Evolutionary conservation across 2,113 vertebrate genomes (phyloP).

Genomic region (Gambusia holbrooki): DNA sequence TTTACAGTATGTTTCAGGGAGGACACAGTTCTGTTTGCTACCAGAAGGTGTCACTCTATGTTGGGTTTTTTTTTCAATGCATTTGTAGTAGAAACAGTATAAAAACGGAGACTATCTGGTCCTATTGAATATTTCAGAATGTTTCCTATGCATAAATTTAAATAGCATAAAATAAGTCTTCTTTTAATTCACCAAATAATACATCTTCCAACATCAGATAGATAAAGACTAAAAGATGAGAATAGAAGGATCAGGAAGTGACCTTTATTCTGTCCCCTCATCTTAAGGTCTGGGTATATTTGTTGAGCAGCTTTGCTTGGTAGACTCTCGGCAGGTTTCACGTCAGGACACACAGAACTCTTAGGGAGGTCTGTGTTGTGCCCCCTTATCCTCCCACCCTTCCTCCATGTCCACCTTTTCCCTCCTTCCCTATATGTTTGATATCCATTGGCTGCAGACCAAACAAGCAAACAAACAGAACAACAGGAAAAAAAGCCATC

Average conservation of each 20-base stretch:
- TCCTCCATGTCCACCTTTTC: not conserved
- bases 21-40: constrained; percentile 31
- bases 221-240: not conserved
- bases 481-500: constrained; percentile 74
- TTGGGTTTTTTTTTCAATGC: not conserved
- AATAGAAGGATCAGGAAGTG: not conserved
- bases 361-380: constrained; percentile 69
- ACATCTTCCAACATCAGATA: not conserved
- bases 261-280: constrained; percentile 47
- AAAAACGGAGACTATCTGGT: not conserved
- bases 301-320: constrained; percentile 62
- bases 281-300: constrained; percentile 60
- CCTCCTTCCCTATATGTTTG: constrained; percentile 59
- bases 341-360: constrained; percentile 52
- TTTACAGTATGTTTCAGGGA: not conserved
- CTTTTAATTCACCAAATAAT: not conserved
- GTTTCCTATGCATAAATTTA: not conserved
- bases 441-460: constrained; percentile 70
- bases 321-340: constrained; percentile 68
- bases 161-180: too few species aligned
- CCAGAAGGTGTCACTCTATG: constrained; percentile 76
- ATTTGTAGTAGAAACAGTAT: not conserved
- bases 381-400: constrained; percentile 28
- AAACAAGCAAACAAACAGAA: constrained; percentile 83
- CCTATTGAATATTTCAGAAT: not conserved